phyloP scores from a whole-genome alignment of 2,888 invertebrate species.

The Schizotus pectinicornis region DNA sequence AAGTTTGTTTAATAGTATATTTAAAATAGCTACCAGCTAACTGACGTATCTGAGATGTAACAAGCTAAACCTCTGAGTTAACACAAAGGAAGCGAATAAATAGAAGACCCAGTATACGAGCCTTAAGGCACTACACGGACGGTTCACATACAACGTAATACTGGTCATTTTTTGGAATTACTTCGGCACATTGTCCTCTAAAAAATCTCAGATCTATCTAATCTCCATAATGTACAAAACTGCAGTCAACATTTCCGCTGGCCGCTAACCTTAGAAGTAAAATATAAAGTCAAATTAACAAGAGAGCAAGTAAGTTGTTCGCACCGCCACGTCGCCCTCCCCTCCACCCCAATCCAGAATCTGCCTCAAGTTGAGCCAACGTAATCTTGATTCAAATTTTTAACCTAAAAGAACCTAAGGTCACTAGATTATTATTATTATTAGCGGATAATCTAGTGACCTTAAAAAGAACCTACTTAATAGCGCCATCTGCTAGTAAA shows the following conservation, averaged over 20 bases:
- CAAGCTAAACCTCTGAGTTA: constrained; percentile 18
- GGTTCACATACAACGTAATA: constrained; percentile 37
- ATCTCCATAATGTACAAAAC: not conserved
- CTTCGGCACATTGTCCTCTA: not conserved
- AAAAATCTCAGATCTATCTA: not conserved
- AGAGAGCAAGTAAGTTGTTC: constrained; percentile 12
- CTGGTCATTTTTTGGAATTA: constrained; percentile 34
- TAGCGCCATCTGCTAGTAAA: too few species aligned
- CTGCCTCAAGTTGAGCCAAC: too few species aligned
- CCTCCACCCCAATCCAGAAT: too few species aligned
- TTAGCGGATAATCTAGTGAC: too few species aligned
- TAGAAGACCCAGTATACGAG: constrained; percentile 25
- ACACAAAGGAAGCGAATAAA: constrained; percentile 7
- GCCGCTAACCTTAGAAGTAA: not conserved
- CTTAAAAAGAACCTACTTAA: too few species aligned
- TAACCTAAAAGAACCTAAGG: too few species aligned
- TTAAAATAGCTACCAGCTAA: constrained; percentile 32
- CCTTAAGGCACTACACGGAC: constrained; percentile 41
- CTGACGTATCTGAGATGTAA: constrained; percentile 32
- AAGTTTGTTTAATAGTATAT: constrained; percentile 24
- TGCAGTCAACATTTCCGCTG: not conserved
- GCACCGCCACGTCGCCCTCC: too few species aligned
- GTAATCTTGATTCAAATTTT: too few species aligned
- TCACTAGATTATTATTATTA: too few species aligned
- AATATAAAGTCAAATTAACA: not conserved